Base-by-base conservation (phyloP, 1,140 invertebrate species). In the Tetramorium alpestre region DNA sequence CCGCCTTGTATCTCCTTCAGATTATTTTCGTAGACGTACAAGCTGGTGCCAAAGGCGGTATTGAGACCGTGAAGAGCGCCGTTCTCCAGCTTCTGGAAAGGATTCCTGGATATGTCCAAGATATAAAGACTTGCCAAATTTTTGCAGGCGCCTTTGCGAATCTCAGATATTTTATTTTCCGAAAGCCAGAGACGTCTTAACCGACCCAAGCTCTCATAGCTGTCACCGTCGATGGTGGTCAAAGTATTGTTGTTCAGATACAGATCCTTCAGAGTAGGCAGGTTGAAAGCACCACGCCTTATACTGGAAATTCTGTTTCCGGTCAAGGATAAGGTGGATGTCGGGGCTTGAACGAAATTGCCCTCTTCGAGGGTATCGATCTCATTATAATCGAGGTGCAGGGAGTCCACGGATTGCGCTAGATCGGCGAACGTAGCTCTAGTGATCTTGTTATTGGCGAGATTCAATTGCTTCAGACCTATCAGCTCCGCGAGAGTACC, bases 51-150 rank as follows among this genome's bases (percentile, higher is more conserved):
- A 51, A 69, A 80, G 1, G 11, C 64, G 11, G 85, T 86, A 7
- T 81, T 90, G 10, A 93, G 62, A 11, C 92, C 93, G 8, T 91
- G 89, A 18, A 93, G 87, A 11, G 90, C 91, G 0, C 92, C 92
- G 41, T 93, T 93, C 8, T 91, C 64, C 7, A 93, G n/a, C 10
- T 58, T 60, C 6, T 89, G 54, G 0, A 93, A 87, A 0, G 91
- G 91, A 89, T 93, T 93, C 28, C 65, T 88, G 1, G 90, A 90
- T 56, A 93, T 87, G 8, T 93, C 88, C 25, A 93, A 44, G 10
- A 88, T 80, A 1, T 65, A 76, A 22, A 93, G 56, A 33, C 84
- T 87, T 2, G 60, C 89, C 7, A 93, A 33, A 88, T 92, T 89
- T 49, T 88, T 88, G 16, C 89, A 89, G 10, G 91, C 88, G 1